Percentiles rank a stretch among this genome's conserved stretches.
phyloP scores from a whole-genome alignment of 2,888 invertebrate genomes.

The Lapara coniferarum region DNA sequence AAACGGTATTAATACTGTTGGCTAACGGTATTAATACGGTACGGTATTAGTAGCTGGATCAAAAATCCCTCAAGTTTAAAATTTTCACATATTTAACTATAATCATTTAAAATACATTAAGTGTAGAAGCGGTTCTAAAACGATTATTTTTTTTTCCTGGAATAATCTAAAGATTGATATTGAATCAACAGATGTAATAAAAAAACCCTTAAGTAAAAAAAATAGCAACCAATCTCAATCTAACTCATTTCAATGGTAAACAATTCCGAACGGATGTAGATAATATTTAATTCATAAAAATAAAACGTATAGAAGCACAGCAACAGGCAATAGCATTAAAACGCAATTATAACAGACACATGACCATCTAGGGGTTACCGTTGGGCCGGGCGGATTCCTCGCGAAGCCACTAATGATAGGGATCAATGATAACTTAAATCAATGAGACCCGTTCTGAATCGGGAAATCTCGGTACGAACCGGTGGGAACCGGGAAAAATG shows the following conservation, averaged over 20 bases:
- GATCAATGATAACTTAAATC: constrained; percentile 28
- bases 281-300: constrained; percentile 19
- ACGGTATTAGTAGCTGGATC: too few species aligned
- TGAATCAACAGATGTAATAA: too few species aligned
- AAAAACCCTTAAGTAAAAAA: too few species aligned
- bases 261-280: not conserved
- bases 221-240: not conserved
- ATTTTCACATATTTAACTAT: too few species aligned
- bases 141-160: too few species aligned
- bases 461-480: constrained; percentile 12
- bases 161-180: too few species aligned
- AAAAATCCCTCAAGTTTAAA: too few species aligned
- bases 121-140: too few species aligned
- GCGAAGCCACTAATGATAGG: constrained; percentile 26
- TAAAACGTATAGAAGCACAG: constrained; percentile 2
- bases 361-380: constrained; percentile 60
- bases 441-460: constrained; percentile 22
- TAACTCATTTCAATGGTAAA: not conserved
- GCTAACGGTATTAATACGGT: too few species aligned
- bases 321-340: constrained; percentile 21
- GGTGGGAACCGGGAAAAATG: constrained; percentile 5
- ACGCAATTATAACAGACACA: constrained; percentile 60
- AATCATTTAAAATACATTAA: too few species aligned
- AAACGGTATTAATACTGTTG: too few species aligned
- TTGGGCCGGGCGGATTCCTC: constrained; percentile 48